Base-by-base conservation (phyloP, 2,113 vertebrate species). In the Salvelinus sp. region DNA sequence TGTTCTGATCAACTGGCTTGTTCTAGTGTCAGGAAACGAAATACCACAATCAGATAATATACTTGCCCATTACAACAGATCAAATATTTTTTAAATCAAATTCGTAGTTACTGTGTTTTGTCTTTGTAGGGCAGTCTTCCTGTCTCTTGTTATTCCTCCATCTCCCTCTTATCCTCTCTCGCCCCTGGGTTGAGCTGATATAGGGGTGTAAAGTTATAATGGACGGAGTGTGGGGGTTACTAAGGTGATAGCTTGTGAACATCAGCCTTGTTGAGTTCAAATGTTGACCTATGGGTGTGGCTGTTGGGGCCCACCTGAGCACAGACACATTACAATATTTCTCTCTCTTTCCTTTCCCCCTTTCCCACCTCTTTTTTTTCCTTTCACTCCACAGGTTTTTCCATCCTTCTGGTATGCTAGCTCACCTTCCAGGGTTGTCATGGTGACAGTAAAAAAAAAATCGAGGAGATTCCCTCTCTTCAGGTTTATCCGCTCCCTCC, bases 351-450 rank as follows among this genome's bases (percentile, higher is more conserved):
- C 14, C 74, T 77, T 18, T 75, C 58, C 18, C 70, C 50, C n/a
- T 27, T 13, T 71, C 77, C 80, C 60, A 47, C 76, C 78, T 65
- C 50, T 70, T 33, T 73, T 72, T 74, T 72, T 23, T 66, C 65
- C n/a, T 64, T 70, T 76, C 57, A 44, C 76, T 76, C 76, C 78
- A 78, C 44, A 68, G 78, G 70, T 78, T 87, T 87, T 82, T 87
- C 77, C 81, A 66, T 76, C 75, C 79, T 88, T 90, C 81, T 86
- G 82, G 85, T 87, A 84, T 89, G 83, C 84, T 88, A 68, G 58
- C 58, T 62, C 80, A 83, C 83, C 64, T 83, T 87, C 79, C 87
- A 88, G 72, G 68, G 83, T 92, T 93, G 91, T 90, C 87, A 87
- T 79, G 74, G 87, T 73, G 87, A 94, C 83, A 77, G 33, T 7